Evolutionary conservation across 2,797 vertebrate species (phyloP).

Genomic region (Pogonophryne albipinna): DNA sequence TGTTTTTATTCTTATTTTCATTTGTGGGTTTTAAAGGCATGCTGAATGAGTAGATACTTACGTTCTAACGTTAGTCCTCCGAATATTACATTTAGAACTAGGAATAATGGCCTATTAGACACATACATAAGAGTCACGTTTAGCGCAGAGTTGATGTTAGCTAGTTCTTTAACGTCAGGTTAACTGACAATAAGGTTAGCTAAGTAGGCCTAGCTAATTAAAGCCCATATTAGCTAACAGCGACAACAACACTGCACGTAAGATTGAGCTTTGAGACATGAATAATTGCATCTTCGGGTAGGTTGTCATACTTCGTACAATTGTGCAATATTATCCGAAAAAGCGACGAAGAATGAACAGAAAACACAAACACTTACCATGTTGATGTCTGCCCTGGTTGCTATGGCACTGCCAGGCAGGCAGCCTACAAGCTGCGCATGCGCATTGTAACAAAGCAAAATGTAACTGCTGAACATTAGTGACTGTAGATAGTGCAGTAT

Average conservation of each 20-base stretch:
- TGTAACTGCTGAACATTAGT: too few species aligned
- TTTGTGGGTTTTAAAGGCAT: background rate
- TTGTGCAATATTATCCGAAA: background rate
- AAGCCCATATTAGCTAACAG: slow-evolving; percentile 26
- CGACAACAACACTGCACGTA: background rate
- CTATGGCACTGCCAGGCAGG: slow-evolving; percentile 63
- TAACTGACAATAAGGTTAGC: slow-evolving; percentile 6
- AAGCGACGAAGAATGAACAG: background rate
- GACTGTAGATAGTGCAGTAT: background rate
- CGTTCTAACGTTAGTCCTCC: background rate
- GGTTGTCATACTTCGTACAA: fast-evolving
- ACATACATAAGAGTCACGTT: background rate
- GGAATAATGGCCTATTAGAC: too few species aligned
- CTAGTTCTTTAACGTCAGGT: background rate
- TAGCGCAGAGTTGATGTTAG: background rate
- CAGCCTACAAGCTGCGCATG: slow-evolving; percentile 50
- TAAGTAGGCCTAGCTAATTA: slow-evolving; percentile 50
- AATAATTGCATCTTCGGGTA: background rate
- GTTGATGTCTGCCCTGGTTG: slow-evolving; percentile 63
- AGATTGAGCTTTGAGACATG: fast-evolving
- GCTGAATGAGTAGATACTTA: background rate
- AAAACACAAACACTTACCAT: slow-evolving; percentile 66
- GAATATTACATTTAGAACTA: background rate
- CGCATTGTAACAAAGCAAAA: slow-evolving; percentile 22
- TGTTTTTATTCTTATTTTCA: background rate